A percentile compares a stretch with the other conserved stretches of the same genome.
Conservation (phyloP, 2,888 invertebrate species). For the Hyles lineata region DNA sequence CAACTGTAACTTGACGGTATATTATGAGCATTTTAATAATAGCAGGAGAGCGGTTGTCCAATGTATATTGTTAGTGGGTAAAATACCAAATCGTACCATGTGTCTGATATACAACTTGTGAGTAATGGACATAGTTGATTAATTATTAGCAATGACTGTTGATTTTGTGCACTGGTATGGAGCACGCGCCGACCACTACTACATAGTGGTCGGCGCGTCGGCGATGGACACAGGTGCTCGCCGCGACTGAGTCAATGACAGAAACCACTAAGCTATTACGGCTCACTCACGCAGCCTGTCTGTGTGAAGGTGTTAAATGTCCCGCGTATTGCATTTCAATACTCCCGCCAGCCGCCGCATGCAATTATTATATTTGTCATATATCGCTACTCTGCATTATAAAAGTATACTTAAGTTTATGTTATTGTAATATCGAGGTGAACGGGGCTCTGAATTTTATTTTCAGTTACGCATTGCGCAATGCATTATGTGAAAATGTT, state of each 20-base stretch:
- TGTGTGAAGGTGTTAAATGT: slow-evolving; percentile 23
- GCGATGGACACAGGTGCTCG: not conserved
- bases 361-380: not conserved
- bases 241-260: not conserved
- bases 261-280: slow-evolving; percentile 17
- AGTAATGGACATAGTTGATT: too few relatives aligned
- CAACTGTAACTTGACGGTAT: not conserved
- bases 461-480: not conserved
- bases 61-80: too few relatives aligned
- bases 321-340: slow-evolving; percentile 3
- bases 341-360: not conserved
- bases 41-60: too few relatives aligned
- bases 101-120: too few relatives aligned
- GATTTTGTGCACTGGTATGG: not conserved
- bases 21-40: too few relatives aligned
- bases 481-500: not conserved
- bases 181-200: too few relatives aligned
- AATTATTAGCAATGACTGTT: not conserved
- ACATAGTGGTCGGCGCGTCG: not conserved
- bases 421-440: not conserved
- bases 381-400: not conserved
- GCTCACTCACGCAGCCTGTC: slow-evolving; percentile 15
- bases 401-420: not conserved
- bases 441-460: not conserved
- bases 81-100: too few relatives aligned